These are phyloP conservation scores for Sarcophaga rosellei DNA, from an alignment of 2,888 invertebrate genomes.

Conservation along the genomic window DNA sequence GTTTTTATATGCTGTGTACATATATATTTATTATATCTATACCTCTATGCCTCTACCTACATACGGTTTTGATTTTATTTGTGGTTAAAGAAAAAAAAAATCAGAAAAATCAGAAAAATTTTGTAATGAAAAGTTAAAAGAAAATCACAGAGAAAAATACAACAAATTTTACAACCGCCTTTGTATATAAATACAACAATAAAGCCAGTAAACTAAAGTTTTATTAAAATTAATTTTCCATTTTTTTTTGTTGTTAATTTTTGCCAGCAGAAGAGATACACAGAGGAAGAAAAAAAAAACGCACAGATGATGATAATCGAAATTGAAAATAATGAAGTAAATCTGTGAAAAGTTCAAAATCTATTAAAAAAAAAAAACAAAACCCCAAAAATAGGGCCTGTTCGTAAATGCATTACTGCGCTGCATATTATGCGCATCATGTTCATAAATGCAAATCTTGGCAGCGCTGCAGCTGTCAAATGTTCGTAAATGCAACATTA, in stretches of 20 bases:
- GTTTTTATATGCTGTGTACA: slow-evolving; percentile 10
- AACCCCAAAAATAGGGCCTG: too few species aligned
- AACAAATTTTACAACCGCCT: slow-evolving; percentile 28
- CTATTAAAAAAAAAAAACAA: neutral
- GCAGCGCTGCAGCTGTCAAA: too few species aligned
- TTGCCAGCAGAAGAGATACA: neutral
- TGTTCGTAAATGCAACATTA: too few species aligned
- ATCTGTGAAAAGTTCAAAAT: slow-evolving; percentile 20
- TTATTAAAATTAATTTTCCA: neutral
- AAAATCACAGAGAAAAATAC: slow-evolving; percentile 14
- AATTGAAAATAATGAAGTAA: slow-evolving; percentile 4
- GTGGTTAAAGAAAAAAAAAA: slow-evolving; percentile 50
- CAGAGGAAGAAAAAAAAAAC: slow-evolving; percentile 12
- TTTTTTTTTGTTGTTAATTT: slow-evolving; percentile 8
- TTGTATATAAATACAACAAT: too few species aligned
- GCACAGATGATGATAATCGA: slow-evolving; percentile 8
- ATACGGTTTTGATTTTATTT: slow-evolving; percentile 32
- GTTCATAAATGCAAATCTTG: too few species aligned
- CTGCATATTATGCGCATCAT: too few species aligned
- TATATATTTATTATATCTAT: slow-evolving; percentile 40
- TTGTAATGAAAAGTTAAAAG: slow-evolving; percentile 18
- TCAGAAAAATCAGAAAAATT: slow-evolving; percentile 31
- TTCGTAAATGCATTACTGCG: too few species aligned
- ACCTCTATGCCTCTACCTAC: slow-evolving; percentile 54
- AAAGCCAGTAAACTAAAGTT: too few species aligned